A percentile compares a stretch with the other conserved stretches of the same genome.
Evolutionary conservation across 1,140 invertebrate genomes (phyloP).

Genomic region (Drosophila equinoxialis): DNA sequence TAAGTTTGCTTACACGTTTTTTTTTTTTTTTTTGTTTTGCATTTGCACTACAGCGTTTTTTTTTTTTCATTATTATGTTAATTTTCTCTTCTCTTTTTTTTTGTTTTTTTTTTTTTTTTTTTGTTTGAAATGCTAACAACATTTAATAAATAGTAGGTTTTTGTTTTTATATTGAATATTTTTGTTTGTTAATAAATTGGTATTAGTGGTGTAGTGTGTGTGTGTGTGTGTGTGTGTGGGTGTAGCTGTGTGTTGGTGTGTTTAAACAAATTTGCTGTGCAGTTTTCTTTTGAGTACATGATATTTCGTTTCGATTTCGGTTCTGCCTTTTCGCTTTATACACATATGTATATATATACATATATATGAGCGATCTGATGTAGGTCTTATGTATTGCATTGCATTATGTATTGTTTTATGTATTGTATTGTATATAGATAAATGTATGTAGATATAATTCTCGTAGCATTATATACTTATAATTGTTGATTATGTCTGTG

Average conservation of each 20-base stretch:
- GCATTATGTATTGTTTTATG: constrained; percentile 9
- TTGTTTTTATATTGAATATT: constrained; percentile 34
- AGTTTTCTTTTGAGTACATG: constrained; percentile 43
- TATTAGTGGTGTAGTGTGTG: constrained; percentile 50
- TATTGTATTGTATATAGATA: constrained; percentile 44
- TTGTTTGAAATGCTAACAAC: constrained; percentile 74
- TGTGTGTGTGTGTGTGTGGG: constrained; percentile 18
- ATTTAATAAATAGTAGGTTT: constrained; percentile 79
- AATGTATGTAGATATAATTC: constrained; percentile 51
- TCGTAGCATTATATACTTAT: constrained; percentile 21
- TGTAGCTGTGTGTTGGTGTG: constrained; percentile 31
- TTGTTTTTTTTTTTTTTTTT: constrained; percentile 52
- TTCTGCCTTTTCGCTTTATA: constrained; percentile 52
- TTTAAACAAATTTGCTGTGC: constrained; percentile 63
- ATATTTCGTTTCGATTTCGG: constrained; percentile 52
- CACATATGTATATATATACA: too few relatives aligned
- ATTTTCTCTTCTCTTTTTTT: constrained; percentile 33
- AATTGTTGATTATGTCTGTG: constrained; percentile 56
- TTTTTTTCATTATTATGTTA: constrained; percentile 43
- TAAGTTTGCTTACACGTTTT: constrained; percentile 69
- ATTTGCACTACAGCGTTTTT: constrained; percentile 76
- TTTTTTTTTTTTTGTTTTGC: constrained; percentile 60
- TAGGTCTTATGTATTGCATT: constrained; percentile 8
- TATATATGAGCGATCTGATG: constrained; percentile 46
- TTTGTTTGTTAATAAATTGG: constrained; percentile 71